These are phyloP conservation scores for Cantharis nigra DNA, from an alignment of 2,888 invertebrate genomes.

Conservation along the genomic window DNA sequence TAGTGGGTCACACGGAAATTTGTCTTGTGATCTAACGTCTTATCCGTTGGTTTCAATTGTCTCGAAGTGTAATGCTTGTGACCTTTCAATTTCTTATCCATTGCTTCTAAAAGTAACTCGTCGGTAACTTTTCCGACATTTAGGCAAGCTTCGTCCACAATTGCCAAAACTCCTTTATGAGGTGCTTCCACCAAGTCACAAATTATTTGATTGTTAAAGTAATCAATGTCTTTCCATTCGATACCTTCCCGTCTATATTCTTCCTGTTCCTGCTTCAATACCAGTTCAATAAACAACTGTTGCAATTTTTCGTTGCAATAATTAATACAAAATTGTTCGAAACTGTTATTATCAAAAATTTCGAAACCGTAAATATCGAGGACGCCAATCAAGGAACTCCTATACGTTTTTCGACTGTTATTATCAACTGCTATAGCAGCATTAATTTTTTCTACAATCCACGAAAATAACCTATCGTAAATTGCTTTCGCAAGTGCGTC, in stretches of 20 bases:
- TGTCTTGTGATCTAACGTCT: conserved; percentile 52
- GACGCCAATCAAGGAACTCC: conserved; percentile 87
- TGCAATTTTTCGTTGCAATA: conserved; percentile 99
- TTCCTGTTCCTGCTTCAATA: conserved; percentile 97
- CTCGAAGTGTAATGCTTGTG: conserved; percentile 92
- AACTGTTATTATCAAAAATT: conserved; percentile 95
- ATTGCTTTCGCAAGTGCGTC: conserved; percentile 95
- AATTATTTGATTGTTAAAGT: conserved; percentile 96
- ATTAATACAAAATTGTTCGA: conserved; percentile 99
- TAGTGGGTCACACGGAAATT: conserved; percentile 86
- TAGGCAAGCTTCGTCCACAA: conserved; percentile 96
- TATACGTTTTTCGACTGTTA: conserved; percentile 60
- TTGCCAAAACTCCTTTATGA: conserved; percentile 83
- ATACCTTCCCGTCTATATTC: conserved; percentile 96
- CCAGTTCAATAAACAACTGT: conserved; percentile 96
- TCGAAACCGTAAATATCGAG: conserved; percentile 99
- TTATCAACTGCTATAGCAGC: conserved; percentile 81
- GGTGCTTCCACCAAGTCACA: conserved; percentile 94
- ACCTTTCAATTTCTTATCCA: conserved; percentile 84
- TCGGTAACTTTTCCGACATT: conserved; percentile 91
- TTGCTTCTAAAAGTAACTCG: conserved; percentile 84
- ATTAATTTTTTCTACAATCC: conserved; percentile 93
- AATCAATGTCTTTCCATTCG: conserved; percentile 91
- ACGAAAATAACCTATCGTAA: conserved; percentile 91
- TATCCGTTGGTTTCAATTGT: conserved; percentile 81